These are phyloP conservation scores for Chionodraco myersi DNA, from an alignment of 2,113 vertebrate species.

Conservation along the genomic window DNA sequence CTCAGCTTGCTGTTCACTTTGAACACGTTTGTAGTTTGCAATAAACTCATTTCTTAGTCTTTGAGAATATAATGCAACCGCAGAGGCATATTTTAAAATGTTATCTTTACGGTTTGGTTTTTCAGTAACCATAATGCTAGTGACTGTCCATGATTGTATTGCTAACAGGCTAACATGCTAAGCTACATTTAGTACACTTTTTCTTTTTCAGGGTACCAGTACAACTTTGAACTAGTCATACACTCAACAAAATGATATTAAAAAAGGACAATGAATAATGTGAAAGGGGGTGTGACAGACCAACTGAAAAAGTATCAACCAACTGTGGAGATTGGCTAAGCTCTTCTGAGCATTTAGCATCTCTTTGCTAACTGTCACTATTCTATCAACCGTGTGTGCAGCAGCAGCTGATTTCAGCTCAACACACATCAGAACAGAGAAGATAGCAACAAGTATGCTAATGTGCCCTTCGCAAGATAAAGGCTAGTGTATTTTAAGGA, in stretches of 20 bases:
- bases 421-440: too few species aligned
- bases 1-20: neutral
- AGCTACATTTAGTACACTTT: neutral
- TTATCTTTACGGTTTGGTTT: neutral
- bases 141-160: too few species aligned
- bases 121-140: neutral
- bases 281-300: neutral
- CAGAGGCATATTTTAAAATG: neutral
- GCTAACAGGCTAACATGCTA: neutral
- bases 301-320: neutral
- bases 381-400: neutral
- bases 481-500: neutral
- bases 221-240: neutral
- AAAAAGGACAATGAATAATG: neutral
- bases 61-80: neutral
- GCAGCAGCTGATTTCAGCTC: too few species aligned
- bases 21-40: neutral
- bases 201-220: neutral
- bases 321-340: neutral
- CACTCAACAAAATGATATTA: too few species aligned
- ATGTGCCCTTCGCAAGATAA: conserved; percentile 15
- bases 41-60: neutral
- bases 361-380: neutral
- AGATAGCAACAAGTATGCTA: conserved; percentile 4
- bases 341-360: neutral